Percentiles rank a stretch among this genome's conserved stretches.
These are phyloP conservation scores for Drosophila histrio DNA, from an alignment of 2,888 invertebrate species.

Conservation along the genomic window DNA sequence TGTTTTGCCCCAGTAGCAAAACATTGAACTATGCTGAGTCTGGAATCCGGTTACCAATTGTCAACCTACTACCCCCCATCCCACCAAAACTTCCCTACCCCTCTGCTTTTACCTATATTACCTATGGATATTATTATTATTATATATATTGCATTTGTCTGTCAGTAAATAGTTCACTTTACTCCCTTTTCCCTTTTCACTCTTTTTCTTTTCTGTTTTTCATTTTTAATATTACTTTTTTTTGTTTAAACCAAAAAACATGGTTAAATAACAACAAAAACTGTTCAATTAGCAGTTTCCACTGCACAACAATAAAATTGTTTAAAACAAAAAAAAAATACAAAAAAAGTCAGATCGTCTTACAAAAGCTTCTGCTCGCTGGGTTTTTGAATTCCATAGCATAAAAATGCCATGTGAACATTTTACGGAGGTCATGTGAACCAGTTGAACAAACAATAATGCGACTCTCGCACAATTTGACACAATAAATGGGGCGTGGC, in stretches of 20 bases:
- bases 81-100: neutral
- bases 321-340: conserved; percentile 10
- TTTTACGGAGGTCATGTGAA: conserved; percentile 62
- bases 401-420: conserved; percentile 32
- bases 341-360: conserved; percentile 14
- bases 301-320: conserved; percentile 20
- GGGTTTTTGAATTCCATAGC: conserved; percentile 17
- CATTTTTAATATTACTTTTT: conserved; percentile 10
- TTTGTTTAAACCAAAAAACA: conserved; percentile 49
- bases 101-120: neutral
- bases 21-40: conserved; percentile 60
- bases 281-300: conserved; percentile 64
- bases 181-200: conserved; percentile 4
- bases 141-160: conserved; percentile 19
- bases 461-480: neutral
- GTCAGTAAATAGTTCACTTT: conserved; percentile 59
- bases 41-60: conserved; percentile 28
- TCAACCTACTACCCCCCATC: neutral
- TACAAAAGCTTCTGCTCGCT: conserved; percentile 23
- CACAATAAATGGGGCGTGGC: conserved; percentile 6
- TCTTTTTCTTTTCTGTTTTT: neutral
- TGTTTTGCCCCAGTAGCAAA: conserved; percentile 63
- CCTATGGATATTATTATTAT: too few relatives aligned
- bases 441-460: conserved; percentile 28
- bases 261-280: conserved; percentile 41